These are phyloP conservation scores for Lepus townsendii DNA, from an alignment of 2,797 vertebrate species.

Conservation along the genomic window DNA sequence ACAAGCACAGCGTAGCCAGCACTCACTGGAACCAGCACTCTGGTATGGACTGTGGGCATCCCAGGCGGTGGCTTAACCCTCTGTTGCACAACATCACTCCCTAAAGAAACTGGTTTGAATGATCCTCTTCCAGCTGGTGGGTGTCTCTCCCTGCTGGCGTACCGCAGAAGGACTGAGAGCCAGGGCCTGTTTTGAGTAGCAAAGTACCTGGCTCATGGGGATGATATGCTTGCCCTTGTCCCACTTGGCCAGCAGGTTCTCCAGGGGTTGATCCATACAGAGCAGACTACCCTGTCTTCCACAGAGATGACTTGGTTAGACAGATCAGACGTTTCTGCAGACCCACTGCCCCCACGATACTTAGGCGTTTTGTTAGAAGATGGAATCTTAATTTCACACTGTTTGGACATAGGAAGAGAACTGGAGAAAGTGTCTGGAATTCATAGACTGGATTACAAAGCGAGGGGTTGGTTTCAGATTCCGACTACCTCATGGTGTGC, in stretches of 20 bases:
- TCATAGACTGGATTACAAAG: neutral
- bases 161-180: neutral
- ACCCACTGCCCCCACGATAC: neutral
- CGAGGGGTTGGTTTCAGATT: neutral
- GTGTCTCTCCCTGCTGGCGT: neutral
- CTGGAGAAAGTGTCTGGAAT: neutral
- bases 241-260: slow-evolving; percentile 60
- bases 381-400: slow-evolving; percentile 4
- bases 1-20: no score
- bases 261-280: slow-evolving; percentile 15
- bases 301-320: neutral
- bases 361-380: slow-evolving; percentile 17
- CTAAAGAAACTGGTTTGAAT: neutral
- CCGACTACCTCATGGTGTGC: neutral
- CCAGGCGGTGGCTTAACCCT: no score
- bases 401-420: slow-evolving; percentile 22
- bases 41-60: no score
- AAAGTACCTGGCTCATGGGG: neutral
- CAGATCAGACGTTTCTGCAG: slow-evolving; percentile 24
- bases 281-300: neutral
- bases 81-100: no score
- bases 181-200: neutral
- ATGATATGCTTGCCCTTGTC: neutral
- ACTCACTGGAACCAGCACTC: no score
- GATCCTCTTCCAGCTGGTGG: neutral